A percentile compares a stretch with the other conserved stretches of the same genome.
Conservation (phyloP, 2,113 vertebrate species). For the Erythrocercus mccallii region DNA sequence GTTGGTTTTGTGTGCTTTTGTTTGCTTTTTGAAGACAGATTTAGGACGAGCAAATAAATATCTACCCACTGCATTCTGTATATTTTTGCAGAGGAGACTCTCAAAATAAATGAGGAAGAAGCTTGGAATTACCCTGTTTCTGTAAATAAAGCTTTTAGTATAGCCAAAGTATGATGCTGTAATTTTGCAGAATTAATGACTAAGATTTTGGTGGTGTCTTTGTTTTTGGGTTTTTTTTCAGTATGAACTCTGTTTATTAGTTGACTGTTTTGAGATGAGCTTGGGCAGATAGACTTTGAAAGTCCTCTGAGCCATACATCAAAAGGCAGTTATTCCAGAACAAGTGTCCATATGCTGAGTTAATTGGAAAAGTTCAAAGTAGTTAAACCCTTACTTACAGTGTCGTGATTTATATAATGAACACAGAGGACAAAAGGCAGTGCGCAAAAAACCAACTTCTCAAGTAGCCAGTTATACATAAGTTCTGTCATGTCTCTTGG, state of each 20-base stretch:
- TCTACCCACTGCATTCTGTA: background rate
- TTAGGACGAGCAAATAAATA: background rate
- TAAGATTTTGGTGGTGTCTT: background rate
- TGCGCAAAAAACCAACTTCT: background rate
- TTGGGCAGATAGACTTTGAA: background rate
- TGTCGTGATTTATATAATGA: background rate
- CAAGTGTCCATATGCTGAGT: background rate
- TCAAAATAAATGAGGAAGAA: background rate
- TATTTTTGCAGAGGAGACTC: background rate
- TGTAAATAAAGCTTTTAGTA: background rate
- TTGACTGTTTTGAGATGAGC: background rate
- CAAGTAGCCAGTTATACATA: background rate
- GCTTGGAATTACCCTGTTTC: background rate
- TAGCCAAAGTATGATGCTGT: background rate
- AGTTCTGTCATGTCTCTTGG: background rate
- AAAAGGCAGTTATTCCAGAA: background rate
- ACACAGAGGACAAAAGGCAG: background rate
- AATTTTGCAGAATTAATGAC: background rate
- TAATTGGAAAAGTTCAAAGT: background rate
- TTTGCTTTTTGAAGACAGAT: background rate
- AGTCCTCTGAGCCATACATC: background rate
- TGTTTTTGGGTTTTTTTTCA: background rate
- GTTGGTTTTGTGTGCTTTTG: background rate
- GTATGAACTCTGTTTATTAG: background rate
- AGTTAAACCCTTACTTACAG: background rate